phyloP scores from a whole-genome alignment of 2,797 vertebrate genomes.

The Gymnocypris eckloni region DNA sequence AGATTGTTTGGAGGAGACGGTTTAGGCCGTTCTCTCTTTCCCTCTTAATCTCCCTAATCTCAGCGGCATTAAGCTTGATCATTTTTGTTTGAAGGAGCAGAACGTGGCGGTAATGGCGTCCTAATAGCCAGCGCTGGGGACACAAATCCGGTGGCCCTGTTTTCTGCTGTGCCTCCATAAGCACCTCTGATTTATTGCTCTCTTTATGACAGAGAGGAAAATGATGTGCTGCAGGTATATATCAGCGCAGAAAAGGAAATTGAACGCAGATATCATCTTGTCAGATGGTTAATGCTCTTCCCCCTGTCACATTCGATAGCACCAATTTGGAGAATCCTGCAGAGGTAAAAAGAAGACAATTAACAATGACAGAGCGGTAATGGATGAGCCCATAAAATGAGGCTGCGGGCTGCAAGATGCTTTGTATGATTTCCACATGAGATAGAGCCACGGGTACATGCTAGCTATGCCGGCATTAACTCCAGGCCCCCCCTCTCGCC shows the following conservation, averaged over 20 bases:
- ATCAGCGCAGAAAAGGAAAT: constrained; percentile 99
- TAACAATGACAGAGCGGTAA: constrained; percentile 99
- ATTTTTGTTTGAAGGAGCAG: constrained; percentile 99
- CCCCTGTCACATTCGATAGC: constrained; percentile 99
- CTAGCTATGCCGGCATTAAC: constrained; percentile 87
- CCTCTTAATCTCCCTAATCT: constrained; percentile 99
- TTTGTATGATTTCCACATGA: constrained; percentile 99
- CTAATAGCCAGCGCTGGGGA: constrained; percentile 99
- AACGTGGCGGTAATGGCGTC: constrained; percentile 99
- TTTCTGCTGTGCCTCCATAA: constrained; percentile 93
- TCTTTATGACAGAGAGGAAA: constrained; percentile 99
- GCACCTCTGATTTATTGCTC: constrained; percentile 99
- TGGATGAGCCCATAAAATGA: constrained; percentile 99
- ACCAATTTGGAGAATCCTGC: constrained; percentile 99
- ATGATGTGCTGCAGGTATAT: constrained; percentile 99
- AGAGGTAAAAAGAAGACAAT: constrained; percentile 99
- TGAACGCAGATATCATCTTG: constrained; percentile 99
- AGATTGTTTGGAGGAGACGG: constrained; percentile 96
- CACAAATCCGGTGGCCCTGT: constrained; percentile 92
- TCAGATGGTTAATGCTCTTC: constrained; percentile 99
- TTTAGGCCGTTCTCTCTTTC: constrained; percentile 87
- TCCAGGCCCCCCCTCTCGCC: constrained; percentile 79
- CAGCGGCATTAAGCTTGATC: constrained; percentile 99
- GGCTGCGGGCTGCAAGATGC: constrained; percentile 96
- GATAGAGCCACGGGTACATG: constrained; percentile 91